Conservation (phyloP, 1,140 invertebrate species). For the Apolygus lucorum region DNA sequence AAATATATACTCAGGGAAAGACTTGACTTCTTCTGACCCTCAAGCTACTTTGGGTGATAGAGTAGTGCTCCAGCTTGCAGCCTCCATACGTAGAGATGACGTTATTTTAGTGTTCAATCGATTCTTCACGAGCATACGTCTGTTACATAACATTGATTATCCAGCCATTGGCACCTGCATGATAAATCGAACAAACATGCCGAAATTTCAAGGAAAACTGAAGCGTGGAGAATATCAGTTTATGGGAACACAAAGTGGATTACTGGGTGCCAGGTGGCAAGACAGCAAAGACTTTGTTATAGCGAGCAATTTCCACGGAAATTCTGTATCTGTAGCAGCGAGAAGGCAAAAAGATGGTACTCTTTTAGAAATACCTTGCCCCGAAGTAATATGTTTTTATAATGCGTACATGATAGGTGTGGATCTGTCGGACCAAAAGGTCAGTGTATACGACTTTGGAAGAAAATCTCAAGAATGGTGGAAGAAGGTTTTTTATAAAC, state of each 20-base stretch:
- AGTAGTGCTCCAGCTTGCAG: conserved; percentile 32
- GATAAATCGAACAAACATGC: conserved; percentile 23
- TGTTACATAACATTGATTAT: conserved; percentile 10
- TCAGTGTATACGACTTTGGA: conserved; percentile 31
- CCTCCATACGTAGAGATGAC: conserved; percentile 10
- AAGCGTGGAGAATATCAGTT: conserved; percentile 27
- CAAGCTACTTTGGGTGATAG: conserved; percentile 30
- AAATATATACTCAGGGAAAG: conserved; percentile 35
- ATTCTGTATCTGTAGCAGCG: not conserved
- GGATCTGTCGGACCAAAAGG: conserved; percentile 32
- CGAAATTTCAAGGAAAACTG: conserved; percentile 28
- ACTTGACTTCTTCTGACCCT: conserved; percentile 7
- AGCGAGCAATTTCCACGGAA: conserved; percentile 31
- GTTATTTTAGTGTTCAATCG: conserved; percentile 10
- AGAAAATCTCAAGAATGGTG: conserved; percentile 27
- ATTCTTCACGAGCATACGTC: conserved; percentile 15
- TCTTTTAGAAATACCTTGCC: conserved; percentile 17
- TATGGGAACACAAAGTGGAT: conserved; percentile 25
- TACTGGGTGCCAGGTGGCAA: conserved; percentile 21
- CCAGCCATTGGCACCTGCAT: conserved; percentile 20
- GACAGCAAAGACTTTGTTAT: conserved; percentile 33
- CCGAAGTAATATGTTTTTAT: conserved; percentile 24
- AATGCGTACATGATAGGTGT: conserved; percentile 33
- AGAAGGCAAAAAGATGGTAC: conserved; percentile 26
- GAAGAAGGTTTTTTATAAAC: conserved; percentile 31